Evolutionary conservation across 2,113 vertebrate species (phyloP), one percentile per base, ranked within the genome.

Genomic region (Hucho hucho): DNA sequence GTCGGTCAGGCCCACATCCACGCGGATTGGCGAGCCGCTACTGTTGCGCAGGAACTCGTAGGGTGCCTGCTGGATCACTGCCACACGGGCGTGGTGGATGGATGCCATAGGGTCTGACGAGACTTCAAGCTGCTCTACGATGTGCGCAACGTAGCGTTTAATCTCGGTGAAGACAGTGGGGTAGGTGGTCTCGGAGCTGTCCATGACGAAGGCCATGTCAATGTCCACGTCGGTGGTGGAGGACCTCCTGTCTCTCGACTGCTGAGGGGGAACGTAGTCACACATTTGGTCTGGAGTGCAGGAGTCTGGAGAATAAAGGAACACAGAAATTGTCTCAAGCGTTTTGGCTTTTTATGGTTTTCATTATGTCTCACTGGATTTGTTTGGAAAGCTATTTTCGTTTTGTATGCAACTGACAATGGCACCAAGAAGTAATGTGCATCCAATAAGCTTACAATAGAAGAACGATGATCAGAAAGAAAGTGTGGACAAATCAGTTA

Each of bases 151-250:
- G 85, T 97, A 99, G 79, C 91, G 95, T 84, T 93, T 98, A 72
- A 97, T 97, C 86, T 97, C 96, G 0, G 53, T 92, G 82, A 99
- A 99, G 75, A 95, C 91, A 20, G 89, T 84, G 1, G 94, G 94
- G 11, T 91, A 96, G n/a, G 96, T 99, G 32, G 93, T 93, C 76
- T 98, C 95, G 0, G 96, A 96, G 86, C 96, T 95, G 58, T 99
- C 98, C 29, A 99, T 25, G 71, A 99, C 63, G 78, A 99, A 98
- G 12, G 95, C 95, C 76, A 99, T 83, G 83, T 99, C 98, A 0
- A 94, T 94, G 87, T 98, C 96, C 32, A 94, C 86, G 0, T 96
- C 94, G 0, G 94, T 95, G 71, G 92, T 86, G 0, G 83, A 91
- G 3, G 96, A 94, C 13, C 98, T 87, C 80, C 88, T 90, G 71